Base-by-base conservation (phyloP, 2,888 invertebrate species). In the Tiliacea citrago region DNA sequence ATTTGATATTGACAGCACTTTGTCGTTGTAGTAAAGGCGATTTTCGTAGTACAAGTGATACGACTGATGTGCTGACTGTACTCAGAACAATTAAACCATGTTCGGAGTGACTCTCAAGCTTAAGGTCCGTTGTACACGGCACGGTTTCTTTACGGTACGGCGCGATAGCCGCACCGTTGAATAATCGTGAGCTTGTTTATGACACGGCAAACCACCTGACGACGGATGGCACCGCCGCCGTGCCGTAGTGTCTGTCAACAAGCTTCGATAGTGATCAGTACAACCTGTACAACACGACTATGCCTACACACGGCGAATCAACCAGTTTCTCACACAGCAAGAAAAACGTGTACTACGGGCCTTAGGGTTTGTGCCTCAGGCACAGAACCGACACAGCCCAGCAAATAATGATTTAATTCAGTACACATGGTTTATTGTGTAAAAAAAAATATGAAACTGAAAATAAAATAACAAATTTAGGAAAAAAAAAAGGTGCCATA, bases 401-500 rank as follows among this genome's bases (percentile, higher is more conserved):
- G 21, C 21, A 21, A 49, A 35, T n/a, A 16, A 65, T 35, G n/a
- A 49, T n/a, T n/a, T 7, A 21, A 21, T 2, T 35, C 13, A 5
- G 8, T 9, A 35, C 65, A n/a, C 13, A 65, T 18, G 13, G 7
- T 24, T 53, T 10, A 18, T n/a, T 24, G 18, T 53, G 12, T 67
- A n/a, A 18, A 18, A 39, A 39, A n/a, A n/a, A 45, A 45, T 16
- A 21, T 45, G 16, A 12, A 35, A 47, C 13, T 39, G 7, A 55
- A 63, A 58, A 16, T 18, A 65, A 47, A 24, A 61, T 39, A 55
- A 76, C 7, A 58, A 61, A 55, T 39, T 42, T 29, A 39, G n/a
- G 18, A n/a, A 39, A 66, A 16, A 47, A 70, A 39, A 16, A 47
- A 70, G 29, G 60, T 53, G 16, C 12, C 9, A 75, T 68, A 57